A percentile compares a stretch with the other conserved stretches of the same genome.
phyloP scores from a whole-genome alignment of 2,113 vertebrate genomes.

The Sapajus apella region DNA sequence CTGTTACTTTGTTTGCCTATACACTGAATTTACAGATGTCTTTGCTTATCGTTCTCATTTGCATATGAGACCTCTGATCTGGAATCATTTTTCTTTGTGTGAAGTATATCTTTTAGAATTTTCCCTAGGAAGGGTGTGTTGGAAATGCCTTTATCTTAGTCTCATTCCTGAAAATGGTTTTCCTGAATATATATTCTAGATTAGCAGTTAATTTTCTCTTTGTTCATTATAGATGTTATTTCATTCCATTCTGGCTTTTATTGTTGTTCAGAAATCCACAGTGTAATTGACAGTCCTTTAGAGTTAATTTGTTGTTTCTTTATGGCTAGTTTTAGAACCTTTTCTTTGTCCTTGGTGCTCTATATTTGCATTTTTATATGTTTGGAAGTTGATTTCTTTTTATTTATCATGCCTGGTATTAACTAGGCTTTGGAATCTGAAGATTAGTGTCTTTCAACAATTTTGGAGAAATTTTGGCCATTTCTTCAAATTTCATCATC shows the following conservation, averaged over 20 bases:
- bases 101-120: background rate
- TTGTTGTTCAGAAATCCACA: background rate
- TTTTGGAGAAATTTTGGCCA: background rate
- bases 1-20: background rate
- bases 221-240: background rate
- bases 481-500: background rate
- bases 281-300: background rate
- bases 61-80: background rate
- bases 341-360: background rate
- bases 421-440: conserved; percentile 9
- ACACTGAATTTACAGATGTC: background rate
- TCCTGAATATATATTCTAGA: background rate
- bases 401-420: background rate
- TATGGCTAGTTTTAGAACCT: background rate
- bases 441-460: background rate
- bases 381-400: background rate
- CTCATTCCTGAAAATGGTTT: background rate
- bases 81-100: background rate
- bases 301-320: background rate
- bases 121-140: background rate
- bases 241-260: conserved; percentile 9
- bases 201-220: background rate
- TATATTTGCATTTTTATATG: background rate
- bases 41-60: background rate
- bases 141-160: conserved; percentile 1